Percentiles rank a stretch among this genome's conserved stretches.
phyloP scores from a whole-genome alignment of 2,888 invertebrate species.

The Melieria picta region DNA sequence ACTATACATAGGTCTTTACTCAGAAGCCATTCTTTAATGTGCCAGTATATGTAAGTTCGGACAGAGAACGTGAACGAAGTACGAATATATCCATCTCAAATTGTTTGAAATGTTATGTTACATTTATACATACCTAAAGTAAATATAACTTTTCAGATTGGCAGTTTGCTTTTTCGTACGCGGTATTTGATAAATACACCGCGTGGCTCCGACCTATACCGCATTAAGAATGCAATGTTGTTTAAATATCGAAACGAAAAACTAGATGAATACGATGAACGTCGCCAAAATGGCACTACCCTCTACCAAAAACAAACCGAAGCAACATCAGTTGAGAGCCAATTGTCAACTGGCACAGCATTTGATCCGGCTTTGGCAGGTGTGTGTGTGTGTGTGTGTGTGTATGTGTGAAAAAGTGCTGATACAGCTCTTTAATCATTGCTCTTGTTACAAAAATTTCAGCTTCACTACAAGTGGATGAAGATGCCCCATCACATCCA shows the following conservation, averaged over 20 bases:
- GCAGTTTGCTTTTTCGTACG: constrained; percentile 49
- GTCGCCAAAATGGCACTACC: constrained; percentile 36
- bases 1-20: no score
- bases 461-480: constrained; percentile 47
- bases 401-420: not conserved
- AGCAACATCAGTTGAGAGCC: not conserved
- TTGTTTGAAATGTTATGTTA: not conserved
- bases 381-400: not conserved
- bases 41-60: not conserved
- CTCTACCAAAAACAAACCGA: not conserved
- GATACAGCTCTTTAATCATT: not conserved
- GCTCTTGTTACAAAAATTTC: not conserved
- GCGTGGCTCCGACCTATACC: constrained; percentile 46
- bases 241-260: constrained; percentile 53
- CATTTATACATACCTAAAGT: constrained; percentile 1
- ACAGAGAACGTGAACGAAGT: not conserved
- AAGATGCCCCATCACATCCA: constrained; percentile 40
- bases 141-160: constrained; percentile 48
- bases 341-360: not conserved
- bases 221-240: constrained; percentile 46
- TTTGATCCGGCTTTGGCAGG: constrained; percentile 32
- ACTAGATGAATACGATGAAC: constrained; percentile 50
- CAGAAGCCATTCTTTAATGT: not conserved
- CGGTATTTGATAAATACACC: constrained; percentile 52
- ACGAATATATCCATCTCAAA: not conserved